These are phyloP conservation scores for Trachurus trachurus DNA, from an alignment of 2,797 vertebrate species.

Conservation along the genomic window DNA sequence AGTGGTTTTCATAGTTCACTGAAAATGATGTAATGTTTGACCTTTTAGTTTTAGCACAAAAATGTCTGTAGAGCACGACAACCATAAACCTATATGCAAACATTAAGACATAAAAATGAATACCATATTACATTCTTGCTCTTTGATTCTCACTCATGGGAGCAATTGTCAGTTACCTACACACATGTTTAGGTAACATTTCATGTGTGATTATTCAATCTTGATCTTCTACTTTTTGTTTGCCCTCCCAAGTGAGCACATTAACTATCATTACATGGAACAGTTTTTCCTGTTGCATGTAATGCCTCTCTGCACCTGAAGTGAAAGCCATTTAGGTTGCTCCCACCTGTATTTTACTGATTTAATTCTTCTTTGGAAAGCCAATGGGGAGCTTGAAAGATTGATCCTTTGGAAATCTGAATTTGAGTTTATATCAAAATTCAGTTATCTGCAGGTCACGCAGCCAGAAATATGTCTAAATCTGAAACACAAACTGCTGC, in stretches of 20 bases:
- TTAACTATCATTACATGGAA: neutral
- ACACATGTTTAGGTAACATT: constrained; percentile 4
- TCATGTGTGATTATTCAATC: constrained; percentile 24
- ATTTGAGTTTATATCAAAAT: neutral
- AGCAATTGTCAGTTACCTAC: constrained; percentile 37
- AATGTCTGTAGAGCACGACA: constrained; percentile 32
- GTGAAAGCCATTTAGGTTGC: neutral
- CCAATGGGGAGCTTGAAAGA: neutral
- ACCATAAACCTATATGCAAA: constrained; percentile 32
- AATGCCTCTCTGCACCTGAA: neutral
- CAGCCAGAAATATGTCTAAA: constrained; percentile 18
- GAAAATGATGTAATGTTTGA: constrained; percentile 16
- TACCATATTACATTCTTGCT: constrained; percentile 44
- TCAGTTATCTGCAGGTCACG: constrained; percentile 11
- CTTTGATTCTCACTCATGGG: constrained; percentile 41
- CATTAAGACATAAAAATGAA: constrained; percentile 44
- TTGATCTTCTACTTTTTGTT: constrained; percentile 3
- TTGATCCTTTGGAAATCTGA: neutral
- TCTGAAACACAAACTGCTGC: constrained; percentile 17
- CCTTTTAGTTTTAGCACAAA: constrained; percentile 10
- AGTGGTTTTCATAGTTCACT: constrained; percentile 74
- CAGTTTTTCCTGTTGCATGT: neutral
- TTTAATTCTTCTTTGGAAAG: neutral
- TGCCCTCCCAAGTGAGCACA: constrained; percentile 12
- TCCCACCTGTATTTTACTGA: neutral